phyloP scores from a whole-genome alignment of 2,888 invertebrate species.

The Danaus chrysippus region DNA sequence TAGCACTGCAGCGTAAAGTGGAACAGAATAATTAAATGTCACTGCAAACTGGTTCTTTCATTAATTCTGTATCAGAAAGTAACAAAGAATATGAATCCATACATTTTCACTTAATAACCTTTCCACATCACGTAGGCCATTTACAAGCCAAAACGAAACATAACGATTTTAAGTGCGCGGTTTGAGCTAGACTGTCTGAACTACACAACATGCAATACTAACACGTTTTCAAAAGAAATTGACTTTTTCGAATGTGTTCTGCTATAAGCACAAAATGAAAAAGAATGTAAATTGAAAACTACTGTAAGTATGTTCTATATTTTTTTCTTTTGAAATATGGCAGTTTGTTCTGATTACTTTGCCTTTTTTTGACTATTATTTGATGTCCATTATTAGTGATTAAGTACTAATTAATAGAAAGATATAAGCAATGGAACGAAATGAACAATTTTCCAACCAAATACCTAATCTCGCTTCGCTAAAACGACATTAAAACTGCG shows the following conservation, averaged over 20 bases:
- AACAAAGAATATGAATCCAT: constrained; percentile 7
- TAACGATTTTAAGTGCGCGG: constrained; percentile 7
- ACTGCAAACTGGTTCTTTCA: constrained; percentile 17
- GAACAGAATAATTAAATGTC: constrained; percentile 20
- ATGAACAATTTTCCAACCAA: neutral
- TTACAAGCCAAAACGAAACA: constrained; percentile 13
- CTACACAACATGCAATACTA: neutral
- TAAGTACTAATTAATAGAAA: neutral
- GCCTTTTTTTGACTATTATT: no score
- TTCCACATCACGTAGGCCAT: constrained; percentile 16
- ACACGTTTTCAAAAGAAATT: neutral
- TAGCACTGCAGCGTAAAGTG: constrained; percentile 12
- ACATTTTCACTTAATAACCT: constrained; percentile 15
- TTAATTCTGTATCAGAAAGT: constrained; percentile 15
- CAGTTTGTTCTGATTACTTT: no score
- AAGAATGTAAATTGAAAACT: neutral
- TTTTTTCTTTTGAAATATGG: no score
- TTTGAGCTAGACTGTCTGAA: constrained; percentile 1
- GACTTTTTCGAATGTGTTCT: neutral
- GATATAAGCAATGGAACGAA: neutral
- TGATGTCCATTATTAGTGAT: no score
- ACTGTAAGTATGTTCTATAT: no score
- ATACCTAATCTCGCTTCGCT: neutral
- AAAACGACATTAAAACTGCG: constrained; percentile 6
- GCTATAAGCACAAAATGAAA: neutral